phyloP scores from a whole-genome alignment of 2,113 vertebrate species.

The Phalacrocorax carbo region DNA sequence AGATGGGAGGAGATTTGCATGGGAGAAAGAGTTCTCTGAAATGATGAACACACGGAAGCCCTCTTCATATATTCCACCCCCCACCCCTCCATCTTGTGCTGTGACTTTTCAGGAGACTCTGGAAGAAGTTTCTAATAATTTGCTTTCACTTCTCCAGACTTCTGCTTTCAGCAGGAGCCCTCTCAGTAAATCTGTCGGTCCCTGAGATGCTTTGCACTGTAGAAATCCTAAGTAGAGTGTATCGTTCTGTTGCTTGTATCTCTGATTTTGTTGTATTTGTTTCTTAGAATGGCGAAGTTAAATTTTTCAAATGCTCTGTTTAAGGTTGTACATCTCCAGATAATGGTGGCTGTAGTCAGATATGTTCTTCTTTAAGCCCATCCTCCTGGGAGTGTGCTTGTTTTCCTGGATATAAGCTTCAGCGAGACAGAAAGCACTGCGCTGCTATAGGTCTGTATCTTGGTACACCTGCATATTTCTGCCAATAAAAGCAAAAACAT shows the following conservation, averaged over 20 bases:
- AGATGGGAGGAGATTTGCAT: not conserved
- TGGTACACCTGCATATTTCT: not conserved
- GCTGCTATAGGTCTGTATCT: conserved; percentile 79
- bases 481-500: not conserved
- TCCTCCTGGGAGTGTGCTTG: conserved; percentile 86
- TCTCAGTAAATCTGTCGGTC: not conserved
- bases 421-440: conserved; percentile 81
- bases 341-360: conserved; percentile 90
- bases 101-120: not conserved
- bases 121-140: not conserved
- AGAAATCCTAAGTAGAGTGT: not conserved
- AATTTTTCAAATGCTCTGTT: conserved; percentile 42
- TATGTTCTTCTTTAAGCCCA: conserved; percentile 77
- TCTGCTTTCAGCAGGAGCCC: not conserved
- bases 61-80: not conserved
- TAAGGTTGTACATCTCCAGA: conserved; percentile 88
- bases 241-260: not conserved
- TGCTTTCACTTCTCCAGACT: not conserved
- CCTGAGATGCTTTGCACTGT: not conserved
- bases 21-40: not conserved
- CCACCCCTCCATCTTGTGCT: not conserved
- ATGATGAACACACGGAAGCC: not conserved
- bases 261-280: not conserved
- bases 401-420: conserved; percentile 85
- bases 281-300: not conserved